Base-by-base conservation (phyloP, 2,797 vertebrate genomes). In the Acipenser oxyrinchus region DNA sequence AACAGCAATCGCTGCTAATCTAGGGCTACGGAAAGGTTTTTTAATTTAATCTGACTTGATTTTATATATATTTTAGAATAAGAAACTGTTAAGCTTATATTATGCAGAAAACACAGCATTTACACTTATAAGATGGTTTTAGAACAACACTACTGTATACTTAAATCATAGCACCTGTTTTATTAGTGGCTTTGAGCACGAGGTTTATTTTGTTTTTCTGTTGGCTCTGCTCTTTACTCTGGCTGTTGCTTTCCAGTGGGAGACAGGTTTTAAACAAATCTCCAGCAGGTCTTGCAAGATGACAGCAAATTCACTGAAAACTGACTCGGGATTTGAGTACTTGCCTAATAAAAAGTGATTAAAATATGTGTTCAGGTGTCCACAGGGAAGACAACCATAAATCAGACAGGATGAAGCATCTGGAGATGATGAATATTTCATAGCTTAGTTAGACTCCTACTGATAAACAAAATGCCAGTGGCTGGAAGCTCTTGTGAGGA, bases 391-490 rank as follows among this genome's bases (percentile, higher is more conserved):
- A 76, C 67, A 75, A 73, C 73, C 73, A 78, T 60, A 10, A 51
- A 50, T 63, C 65, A 76, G 73, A 79, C 66, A 77, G 49, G 11
- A 57, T 6, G 69, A 7, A 80, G 53, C 63, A 81, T 64, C 69
- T 74, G 71, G 62, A 49, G 66, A 67, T 72, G 73, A 81, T 76
- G 0, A 81, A 75, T 78, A 76, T 79, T 83, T 86, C 72, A 77
- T 71, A 69, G 70, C 7, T 70, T 75, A 75, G 65, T n/a, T 49
- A 72, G 62, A 8, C 68, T 75, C 10, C 73, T 72, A 71, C 63
- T 62, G 50, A 72, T 59, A 76, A 80, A 71, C n/a, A 66, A 52
- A 55, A 23, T 61, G 58, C 51, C 72, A 58, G 65, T 68, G 62
- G 62, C 67, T 66, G 1, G 53, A 10, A 9, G 69, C 37, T 57